These are phyloP conservation scores for Leptinotarsa rubiginosa DNA, from an alignment of 2,888 invertebrate genomes.

Conservation along the genomic window DNA sequence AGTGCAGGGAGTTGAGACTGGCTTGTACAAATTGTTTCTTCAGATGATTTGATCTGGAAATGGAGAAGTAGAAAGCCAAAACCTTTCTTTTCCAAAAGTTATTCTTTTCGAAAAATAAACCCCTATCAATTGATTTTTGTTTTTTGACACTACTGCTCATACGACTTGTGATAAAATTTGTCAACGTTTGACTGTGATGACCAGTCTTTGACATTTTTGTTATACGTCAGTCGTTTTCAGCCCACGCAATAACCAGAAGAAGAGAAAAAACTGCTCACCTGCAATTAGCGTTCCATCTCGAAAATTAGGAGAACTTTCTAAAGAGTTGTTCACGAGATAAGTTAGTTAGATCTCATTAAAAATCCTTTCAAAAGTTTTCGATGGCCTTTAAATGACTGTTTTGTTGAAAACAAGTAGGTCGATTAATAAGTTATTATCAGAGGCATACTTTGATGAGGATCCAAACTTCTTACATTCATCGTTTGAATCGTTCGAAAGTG, in stretches of 20 bases:
- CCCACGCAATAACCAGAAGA: neutral
- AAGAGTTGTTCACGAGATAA: neutral
- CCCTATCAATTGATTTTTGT: too few species aligned
- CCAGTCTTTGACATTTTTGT: too few species aligned
- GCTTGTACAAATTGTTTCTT: too few species aligned
- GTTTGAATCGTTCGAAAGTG: neutral
- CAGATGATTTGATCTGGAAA: too few species aligned
- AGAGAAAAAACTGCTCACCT: neutral
- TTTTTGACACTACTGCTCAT: too few species aligned
- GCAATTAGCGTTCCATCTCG: neutral
- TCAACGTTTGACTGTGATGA: too few species aligned
- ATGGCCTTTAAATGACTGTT: neutral
- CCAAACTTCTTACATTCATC: neutral
- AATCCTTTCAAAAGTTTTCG: neutral
- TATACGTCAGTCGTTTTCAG: too few species aligned
- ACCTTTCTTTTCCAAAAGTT: too few species aligned
- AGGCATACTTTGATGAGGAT: neutral
- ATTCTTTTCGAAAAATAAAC: too few species aligned
- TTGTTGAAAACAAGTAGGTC: neutral
- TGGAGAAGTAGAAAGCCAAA: too few species aligned
- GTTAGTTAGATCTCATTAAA: slow-evolving; percentile 3
- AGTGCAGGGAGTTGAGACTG: too few species aligned
- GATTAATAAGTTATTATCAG: neutral
- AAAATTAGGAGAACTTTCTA: neutral
- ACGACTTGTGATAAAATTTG: too few species aligned